A percentile compares a stretch with the other conserved stretches of the same genome.
Conservation (phyloP, 23 tunicate genomes). For the Halocynthia aurantium region DNA sequence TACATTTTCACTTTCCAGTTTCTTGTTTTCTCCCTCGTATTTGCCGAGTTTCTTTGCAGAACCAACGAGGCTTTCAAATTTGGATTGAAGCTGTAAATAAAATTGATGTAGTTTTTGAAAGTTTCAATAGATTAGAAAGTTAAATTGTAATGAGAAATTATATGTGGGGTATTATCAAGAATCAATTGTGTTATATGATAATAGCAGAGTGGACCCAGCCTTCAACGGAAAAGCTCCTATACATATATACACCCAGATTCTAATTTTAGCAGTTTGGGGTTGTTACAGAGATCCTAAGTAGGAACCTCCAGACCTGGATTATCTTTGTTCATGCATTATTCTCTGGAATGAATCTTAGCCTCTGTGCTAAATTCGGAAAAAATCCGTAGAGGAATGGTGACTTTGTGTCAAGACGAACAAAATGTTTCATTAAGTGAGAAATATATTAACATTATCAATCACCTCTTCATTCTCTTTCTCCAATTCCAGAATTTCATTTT, state of each 20-base stretch:
- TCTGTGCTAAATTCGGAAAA: no score
- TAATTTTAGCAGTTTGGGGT: neutral
- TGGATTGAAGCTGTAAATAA: constrained; percentile 34
- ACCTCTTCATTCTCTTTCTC: constrained; percentile 82
- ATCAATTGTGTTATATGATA: neutral
- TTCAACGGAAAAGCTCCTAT: neutral
- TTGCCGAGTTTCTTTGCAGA: constrained; percentile 49
- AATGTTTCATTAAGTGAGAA: neutral
- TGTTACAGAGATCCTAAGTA: neutral
- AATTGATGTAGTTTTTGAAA: neutral
- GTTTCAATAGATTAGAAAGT: no score
- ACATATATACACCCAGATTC: no score
- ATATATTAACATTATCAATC: neutral
- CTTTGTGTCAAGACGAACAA: no score
- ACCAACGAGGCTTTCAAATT: constrained; percentile 34
- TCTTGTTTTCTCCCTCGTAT: constrained; percentile 43
- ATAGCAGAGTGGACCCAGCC: neutral
- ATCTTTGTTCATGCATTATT: neutral
- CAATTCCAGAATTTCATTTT: constrained; percentile 59
- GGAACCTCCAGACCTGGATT: no score
- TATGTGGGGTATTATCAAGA: no score
- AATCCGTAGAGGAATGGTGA: no score
- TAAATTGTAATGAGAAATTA: no score
- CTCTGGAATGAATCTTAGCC: neutral
- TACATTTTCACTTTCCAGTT: constrained; percentile 30